These are phyloP conservation scores for Podabrus alpinus DNA, from an alignment of 2,888 invertebrate species.

Conservation along the genomic window DNA sequence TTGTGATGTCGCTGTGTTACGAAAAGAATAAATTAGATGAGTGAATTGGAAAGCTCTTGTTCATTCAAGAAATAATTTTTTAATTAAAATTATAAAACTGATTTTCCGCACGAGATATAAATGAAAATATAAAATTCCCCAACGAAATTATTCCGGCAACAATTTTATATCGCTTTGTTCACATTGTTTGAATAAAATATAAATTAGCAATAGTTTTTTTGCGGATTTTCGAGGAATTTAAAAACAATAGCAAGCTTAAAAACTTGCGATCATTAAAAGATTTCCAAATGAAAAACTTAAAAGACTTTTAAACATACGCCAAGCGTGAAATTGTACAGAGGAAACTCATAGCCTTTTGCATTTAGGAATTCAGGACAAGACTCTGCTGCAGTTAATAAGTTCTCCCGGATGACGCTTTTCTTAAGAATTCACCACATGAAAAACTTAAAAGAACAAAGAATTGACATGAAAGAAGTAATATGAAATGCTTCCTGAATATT, in stretches of 20 bases:
- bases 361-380: slow-evolving; percentile 20
- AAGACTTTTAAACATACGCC: slow-evolving; percentile 22
- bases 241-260: neutral
- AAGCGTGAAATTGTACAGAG: slow-evolving; percentile 26
- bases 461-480: neutral
- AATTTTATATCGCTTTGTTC: neutral
- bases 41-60: neutral
- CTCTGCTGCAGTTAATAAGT: slow-evolving; percentile 22
- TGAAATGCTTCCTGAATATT: neutral
- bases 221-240: neutral
- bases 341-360: slow-evolving; percentile 18
- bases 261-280: slow-evolving; percentile 8
- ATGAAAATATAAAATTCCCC: too few relatives aligned
- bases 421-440: slow-evolving; percentile 1
- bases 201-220: neutral
- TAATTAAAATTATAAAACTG: neutral
- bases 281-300: slow-evolving; percentile 23
- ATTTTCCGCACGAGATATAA: neutral
- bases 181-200: neutral
- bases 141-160: neutral
- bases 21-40: neutral
- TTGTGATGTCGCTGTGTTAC: too few relatives aligned
- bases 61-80: neutral
- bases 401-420: slow-evolving; percentile 2
- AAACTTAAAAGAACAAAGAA: neutral